Evolutionary conservation across 2,797 vertebrate genomes (phyloP).

Genomic region (Vultur gryphus): DNA sequence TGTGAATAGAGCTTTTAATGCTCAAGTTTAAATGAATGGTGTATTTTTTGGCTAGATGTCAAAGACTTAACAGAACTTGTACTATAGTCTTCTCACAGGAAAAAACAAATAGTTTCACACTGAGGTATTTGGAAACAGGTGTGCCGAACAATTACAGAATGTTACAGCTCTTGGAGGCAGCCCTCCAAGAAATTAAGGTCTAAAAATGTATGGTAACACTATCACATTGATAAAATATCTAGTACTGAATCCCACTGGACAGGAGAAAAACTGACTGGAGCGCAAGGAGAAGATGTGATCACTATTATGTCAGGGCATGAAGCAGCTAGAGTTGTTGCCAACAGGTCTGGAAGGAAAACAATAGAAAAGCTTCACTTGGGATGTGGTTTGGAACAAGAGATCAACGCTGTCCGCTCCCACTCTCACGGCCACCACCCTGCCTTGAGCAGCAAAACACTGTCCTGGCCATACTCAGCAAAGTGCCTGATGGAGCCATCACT

Average conservation of each 20-base stretch:
- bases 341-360: not conserved
- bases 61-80: conserved; percentile 73
- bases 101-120: conserved; percentile 80
- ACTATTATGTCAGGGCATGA: not conserved
- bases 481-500: not conserved
- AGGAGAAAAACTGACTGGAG: conserved; percentile 20
- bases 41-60: conserved; percentile 75
- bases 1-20: conserved; percentile 76
- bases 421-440: not conserved
- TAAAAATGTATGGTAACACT: conserved; percentile 45
- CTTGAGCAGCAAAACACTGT: fast-evolving
- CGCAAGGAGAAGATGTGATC: conserved; percentile 7
- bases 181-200: conserved; percentile 63
- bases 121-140: conserved; percentile 79
- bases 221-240: conserved; percentile 65
- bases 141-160: conserved; percentile 72
- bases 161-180: conserved; percentile 66
- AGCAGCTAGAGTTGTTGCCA: not conserved
- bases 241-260: not conserved
- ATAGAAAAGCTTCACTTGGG: not conserved
- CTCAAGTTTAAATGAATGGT: conserved; percentile 71
- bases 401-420: not conserved
- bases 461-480: not conserved
- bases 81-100: conserved; percentile 72
- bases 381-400: not conserved